These are phyloP conservation scores for Luperina testacea DNA, from an alignment of 2,888 invertebrate species.

Conservation along the genomic window DNA sequence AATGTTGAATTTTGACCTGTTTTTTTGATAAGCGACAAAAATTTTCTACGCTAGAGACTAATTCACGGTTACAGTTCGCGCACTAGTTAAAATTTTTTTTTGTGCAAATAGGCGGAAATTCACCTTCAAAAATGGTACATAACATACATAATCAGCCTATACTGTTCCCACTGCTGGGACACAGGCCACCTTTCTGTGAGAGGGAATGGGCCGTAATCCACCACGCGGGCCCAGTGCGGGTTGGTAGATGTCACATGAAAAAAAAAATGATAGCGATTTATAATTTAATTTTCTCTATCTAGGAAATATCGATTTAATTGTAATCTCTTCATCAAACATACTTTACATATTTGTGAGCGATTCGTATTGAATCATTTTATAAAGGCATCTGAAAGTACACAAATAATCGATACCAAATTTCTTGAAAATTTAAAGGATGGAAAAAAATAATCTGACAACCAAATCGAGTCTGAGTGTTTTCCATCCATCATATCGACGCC, in stretches of 20 bases:
- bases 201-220: too few relatives aligned
- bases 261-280: too few relatives aligned
- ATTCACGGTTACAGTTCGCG: too few relatives aligned
- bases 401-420: conserved; percentile 4
- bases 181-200: too few relatives aligned
- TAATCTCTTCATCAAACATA: conserved; percentile 2
- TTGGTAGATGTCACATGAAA: too few relatives aligned
- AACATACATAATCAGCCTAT: too few relatives aligned
- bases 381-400: neutral
- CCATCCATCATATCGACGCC: conserved; percentile 5
- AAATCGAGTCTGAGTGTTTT: conserved; percentile 28
- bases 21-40: neutral
- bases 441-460: conserved; percentile 15
- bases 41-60: too few relatives aligned
- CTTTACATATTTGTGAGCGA: neutral
- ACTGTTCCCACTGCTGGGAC: too few relatives aligned
- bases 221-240: too few relatives aligned
- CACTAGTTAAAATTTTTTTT: neutral
- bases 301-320: conserved; percentile 2
- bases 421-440: conserved; percentile 14
- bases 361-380: neutral
- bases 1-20: neutral
- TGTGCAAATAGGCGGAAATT: neutral
- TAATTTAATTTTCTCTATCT: neutral
- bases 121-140: neutral